These are phyloP conservation scores for Pseudopodoces humilis DNA, from an alignment of 2,113 vertebrate species.

Conservation along the genomic window DNA sequence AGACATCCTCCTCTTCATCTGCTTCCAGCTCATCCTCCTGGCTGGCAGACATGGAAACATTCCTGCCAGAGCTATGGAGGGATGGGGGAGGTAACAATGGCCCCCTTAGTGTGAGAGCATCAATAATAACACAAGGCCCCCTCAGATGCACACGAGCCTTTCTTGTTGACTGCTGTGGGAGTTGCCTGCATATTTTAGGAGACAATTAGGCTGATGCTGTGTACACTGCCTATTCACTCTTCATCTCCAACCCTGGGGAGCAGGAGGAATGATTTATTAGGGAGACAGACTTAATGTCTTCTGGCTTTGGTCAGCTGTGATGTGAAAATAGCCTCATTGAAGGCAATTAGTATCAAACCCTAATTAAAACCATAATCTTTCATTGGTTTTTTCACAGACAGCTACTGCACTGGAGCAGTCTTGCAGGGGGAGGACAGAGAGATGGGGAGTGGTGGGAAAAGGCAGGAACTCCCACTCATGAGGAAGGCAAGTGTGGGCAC, in stretches of 20 bases:
- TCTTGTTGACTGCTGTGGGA: constrained; percentile 23
- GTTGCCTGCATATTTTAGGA: constrained; percentile 54
- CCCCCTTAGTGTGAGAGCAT: constrained; percentile 2
- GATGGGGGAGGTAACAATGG: background rate
- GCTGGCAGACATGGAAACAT: background rate
- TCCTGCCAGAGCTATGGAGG: background rate
- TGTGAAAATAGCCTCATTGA: constrained; percentile 43
- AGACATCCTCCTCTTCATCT: background rate
- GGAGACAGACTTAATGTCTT: constrained; percentile 9
- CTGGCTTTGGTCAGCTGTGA: constrained; percentile 39
- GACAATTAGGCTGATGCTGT: background rate
- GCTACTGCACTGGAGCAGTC: background rate
- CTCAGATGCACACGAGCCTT: constrained; percentile 16
- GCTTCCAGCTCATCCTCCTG: background rate
- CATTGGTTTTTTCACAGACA: background rate
- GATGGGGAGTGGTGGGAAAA: background rate
- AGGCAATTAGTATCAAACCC: constrained; percentile 16
- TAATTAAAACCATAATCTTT: background rate
- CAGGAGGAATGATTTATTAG: constrained; percentile 34
- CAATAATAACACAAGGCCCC: background rate
- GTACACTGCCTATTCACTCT: background rate
- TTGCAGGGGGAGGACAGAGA: background rate
- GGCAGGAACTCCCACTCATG: background rate
- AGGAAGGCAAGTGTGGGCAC: background rate
- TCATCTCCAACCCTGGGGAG: background rate